These are phyloP conservation scores for Drosophila fuyamai DNA, from an alignment of 1,140 invertebrate species.

Conservation along the genomic window DNA sequence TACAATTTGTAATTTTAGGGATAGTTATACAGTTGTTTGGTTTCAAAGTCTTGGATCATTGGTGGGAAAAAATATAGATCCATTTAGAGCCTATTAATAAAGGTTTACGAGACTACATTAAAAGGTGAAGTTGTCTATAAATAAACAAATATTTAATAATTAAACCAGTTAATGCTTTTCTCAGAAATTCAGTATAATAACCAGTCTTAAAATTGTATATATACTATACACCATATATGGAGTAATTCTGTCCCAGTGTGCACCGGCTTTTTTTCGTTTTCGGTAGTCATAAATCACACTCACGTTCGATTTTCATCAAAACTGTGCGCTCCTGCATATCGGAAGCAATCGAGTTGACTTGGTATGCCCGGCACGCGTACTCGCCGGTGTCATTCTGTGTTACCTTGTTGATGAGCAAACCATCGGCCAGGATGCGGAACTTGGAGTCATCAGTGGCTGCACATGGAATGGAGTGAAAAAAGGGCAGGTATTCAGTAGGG, in stretches of 20 bases:
- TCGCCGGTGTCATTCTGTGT: conserved; percentile 86
- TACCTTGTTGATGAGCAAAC: conserved; percentile 86
- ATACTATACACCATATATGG: too few relatives aligned
- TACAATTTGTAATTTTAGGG: too few relatives aligned
- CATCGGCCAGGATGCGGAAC: conserved; percentile 85
- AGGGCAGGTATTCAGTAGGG: conserved; percentile 10
- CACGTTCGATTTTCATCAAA: conserved; percentile 86
- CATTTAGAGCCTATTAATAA: too few relatives aligned
- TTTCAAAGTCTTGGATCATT: too few relatives aligned
- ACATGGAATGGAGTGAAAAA: conserved; percentile 8
- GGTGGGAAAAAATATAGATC: too few relatives aligned
- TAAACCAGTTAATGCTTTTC: too few relatives aligned
- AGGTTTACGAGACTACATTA: too few relatives aligned
- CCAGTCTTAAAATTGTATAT: too few relatives aligned
- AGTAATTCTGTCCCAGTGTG: conserved; percentile 30
- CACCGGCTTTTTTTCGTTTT: conserved; percentile 7
- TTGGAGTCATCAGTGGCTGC: conserved; percentile 68
- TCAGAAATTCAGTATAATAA: too few relatives aligned
- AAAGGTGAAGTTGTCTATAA: too few relatives aligned
- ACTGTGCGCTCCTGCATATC: conserved; percentile 85
- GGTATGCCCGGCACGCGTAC: conserved; percentile 86
- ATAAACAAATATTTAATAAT: too few relatives aligned
- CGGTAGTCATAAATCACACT: conserved; percentile 83
- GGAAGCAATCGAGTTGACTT: conserved; percentile 85
- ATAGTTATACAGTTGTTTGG: too few relatives aligned